Conservation (phyloP, 2,113 vertebrate species). For the Vimba vimba region DNA sequence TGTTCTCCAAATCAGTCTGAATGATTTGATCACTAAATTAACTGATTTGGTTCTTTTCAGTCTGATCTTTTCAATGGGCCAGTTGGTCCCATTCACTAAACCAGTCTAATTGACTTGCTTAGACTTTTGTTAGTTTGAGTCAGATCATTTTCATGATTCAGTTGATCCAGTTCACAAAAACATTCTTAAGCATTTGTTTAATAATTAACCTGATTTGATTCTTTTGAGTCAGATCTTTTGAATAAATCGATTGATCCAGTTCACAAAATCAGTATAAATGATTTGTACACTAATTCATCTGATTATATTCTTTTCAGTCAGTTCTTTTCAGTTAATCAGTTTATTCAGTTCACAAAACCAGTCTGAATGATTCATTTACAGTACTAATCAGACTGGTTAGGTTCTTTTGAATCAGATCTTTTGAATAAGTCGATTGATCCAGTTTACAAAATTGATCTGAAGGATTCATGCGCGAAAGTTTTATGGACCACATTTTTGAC, state of each 20-base stretch:
- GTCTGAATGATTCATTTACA: no score
- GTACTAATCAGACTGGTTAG: not conserved
- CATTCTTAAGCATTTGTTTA: no score
- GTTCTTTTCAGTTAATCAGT: not conserved
- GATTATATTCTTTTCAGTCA: not conserved
- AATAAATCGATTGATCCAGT: not conserved
- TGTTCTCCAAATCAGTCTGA: not conserved
- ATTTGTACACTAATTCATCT: not conserved
- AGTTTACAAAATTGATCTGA: not conserved
- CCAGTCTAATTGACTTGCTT: not conserved
- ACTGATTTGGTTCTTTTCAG: not conserved
- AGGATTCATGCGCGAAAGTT: not conserved
- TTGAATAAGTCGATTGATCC: not conserved
- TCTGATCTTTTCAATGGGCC: not conserved
- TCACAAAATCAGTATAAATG: not conserved
- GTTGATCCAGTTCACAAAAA: not conserved
- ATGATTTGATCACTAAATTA: not conserved
- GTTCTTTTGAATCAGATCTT: not conserved
- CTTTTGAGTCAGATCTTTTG: not conserved
- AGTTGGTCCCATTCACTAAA: not conserved
- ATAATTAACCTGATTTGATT: no score
- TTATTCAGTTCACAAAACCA: not conserved
- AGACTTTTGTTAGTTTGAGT: not conserved
- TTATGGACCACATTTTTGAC: not conserved
- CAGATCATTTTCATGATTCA: not conserved